Conservation (phyloP, 2,888 invertebrate species). For the Sphinx pinastri region DNA sequence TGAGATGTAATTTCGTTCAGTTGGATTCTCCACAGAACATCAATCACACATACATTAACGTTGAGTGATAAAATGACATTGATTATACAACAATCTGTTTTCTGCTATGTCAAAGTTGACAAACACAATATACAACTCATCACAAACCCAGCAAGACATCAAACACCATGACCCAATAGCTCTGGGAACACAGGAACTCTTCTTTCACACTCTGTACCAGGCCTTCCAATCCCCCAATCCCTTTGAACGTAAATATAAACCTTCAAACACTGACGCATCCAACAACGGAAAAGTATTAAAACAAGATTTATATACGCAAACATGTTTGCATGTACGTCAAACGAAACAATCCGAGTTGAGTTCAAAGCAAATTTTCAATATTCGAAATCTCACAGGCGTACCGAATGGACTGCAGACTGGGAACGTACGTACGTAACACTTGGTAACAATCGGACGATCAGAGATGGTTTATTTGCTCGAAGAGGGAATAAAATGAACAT, state of each 20-base stretch:
- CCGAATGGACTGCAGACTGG: slow-evolving; percentile 36
- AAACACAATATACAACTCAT: neutral
- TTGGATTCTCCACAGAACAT: neutral
- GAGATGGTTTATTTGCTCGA: slow-evolving; percentile 49
- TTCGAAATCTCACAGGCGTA: slow-evolving; percentile 33
- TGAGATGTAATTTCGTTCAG: too few species aligned
- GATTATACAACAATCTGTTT: neutral
- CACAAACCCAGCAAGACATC: neutral
- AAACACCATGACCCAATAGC: slow-evolving; percentile 1
- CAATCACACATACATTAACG: neutral
- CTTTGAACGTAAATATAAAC: slow-evolving; percentile 2
- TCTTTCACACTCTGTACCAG: neutral
- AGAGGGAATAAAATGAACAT: slow-evolving; percentile 44
- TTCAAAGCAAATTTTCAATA: slow-evolving; percentile 39
- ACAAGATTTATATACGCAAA: slow-evolving; percentile 25
- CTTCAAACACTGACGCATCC: slow-evolving; percentile 31
- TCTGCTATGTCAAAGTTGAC: neutral
- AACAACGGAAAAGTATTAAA: slow-evolving; percentile 16
- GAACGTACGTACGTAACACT: slow-evolving; percentile 43
- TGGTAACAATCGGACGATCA: slow-evolving; percentile 47
- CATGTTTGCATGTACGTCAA: slow-evolving; percentile 7
- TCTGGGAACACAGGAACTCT: neutral
- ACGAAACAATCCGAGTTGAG: slow-evolving; percentile 24
- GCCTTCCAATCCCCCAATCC: neutral
- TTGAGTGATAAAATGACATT: neutral